Percentiles rank a stretch among this genome's conserved stretches.
Conservation (phyloP, 2,888 invertebrate species). For the Magallana nippona region DNA sequence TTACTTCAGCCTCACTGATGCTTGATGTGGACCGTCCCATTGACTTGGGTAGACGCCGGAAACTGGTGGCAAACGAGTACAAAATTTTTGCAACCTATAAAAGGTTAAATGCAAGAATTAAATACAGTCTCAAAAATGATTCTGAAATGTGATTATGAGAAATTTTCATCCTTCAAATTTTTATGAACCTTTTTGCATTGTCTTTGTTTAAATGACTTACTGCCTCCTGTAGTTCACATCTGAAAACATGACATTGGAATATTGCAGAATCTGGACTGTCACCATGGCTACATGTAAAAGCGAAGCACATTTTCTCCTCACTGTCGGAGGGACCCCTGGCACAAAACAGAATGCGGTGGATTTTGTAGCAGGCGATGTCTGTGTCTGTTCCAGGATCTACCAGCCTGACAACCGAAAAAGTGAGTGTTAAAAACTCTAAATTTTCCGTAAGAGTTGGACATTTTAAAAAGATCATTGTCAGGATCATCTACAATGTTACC, state of each 20-base stretch:
- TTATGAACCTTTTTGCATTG: too few species aligned
- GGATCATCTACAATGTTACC: too few species aligned
- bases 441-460: too few species aligned
- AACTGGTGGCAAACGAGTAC: conserved; percentile 94
- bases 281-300: conserved; percentile 97
- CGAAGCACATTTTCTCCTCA: conserved; percentile 95
- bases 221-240: conserved; percentile 96
- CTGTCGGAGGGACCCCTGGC: conserved; percentile 91
- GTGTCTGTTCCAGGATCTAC: conserved; percentile 90
- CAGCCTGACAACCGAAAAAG: conserved; percentile 78
- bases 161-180: too few species aligned
- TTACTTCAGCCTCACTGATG: conserved; percentile 77
- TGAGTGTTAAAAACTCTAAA: not conserved
- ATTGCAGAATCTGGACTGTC: conserved; percentile 92
- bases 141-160: not conserved
- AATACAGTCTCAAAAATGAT: not conserved
- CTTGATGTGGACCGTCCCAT: conserved; percentile 57
- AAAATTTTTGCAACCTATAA: conserved; percentile 82
- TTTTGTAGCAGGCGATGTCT: conserved; percentile 93
- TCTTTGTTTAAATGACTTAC: conserved; percentile 82
- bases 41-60: conserved; percentile 88
- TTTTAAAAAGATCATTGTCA: too few species aligned
- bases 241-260: conserved; percentile 98
- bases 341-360: conserved; percentile 96
- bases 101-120: not conserved